These are phyloP conservation scores for Onychomys arenicola DNA, from an alignment of 2,797 vertebrate genomes.

Conservation along the genomic window DNA sequence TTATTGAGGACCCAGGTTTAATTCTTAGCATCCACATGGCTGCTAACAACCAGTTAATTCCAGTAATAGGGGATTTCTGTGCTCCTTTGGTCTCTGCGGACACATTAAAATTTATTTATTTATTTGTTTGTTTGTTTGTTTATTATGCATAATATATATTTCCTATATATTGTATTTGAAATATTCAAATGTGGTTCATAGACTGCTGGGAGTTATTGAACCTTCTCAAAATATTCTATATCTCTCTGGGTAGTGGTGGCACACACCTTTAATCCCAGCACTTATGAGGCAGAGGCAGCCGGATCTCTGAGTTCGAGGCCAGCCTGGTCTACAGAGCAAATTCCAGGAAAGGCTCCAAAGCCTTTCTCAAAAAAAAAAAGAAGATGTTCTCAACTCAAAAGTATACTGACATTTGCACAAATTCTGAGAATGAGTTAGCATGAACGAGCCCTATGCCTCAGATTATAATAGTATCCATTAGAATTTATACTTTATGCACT, in stretches of 20 bases:
- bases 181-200: conserved; percentile 16
- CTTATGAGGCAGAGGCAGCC: too few relatives aligned
- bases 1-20: neutral
- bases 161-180: neutral
- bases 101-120: neutral
- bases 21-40: neutral
- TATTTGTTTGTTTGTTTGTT: too few relatives aligned
- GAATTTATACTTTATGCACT: neutral
- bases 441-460: neutral
- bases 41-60: neutral
- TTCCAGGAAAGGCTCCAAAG: too few relatives aligned
- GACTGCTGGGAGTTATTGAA: neutral
- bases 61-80: neutral
- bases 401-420: conserved; percentile 5
- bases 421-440: neutral
- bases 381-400: neutral
- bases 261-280: too few relatives aligned
- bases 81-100: neutral
- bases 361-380: too few relatives aligned
- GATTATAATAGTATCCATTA: neutral
- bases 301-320: too few relatives aligned
- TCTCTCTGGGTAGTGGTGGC: too few relatives aligned
- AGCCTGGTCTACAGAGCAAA: too few relatives aligned
- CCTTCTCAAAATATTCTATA: neutral
- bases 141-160: too few relatives aligned